Conservation (phyloP, 2,888 invertebrate species). For the Elmis aenea region DNA sequence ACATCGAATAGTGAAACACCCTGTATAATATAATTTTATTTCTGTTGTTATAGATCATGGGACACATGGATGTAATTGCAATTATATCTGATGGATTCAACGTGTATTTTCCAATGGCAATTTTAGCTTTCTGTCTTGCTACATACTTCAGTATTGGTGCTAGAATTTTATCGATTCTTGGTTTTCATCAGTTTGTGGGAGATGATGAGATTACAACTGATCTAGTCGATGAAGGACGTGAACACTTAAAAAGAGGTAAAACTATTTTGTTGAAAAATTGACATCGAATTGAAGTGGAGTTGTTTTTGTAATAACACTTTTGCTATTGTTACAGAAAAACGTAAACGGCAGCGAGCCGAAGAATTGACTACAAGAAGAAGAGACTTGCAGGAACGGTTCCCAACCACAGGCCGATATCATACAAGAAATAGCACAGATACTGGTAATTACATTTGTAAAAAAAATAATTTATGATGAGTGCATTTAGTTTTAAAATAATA, state of each 20-base stretch:
- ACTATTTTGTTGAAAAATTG: not conserved
- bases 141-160: constrained; percentile 94
- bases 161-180: constrained; percentile 81
- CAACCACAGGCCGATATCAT: constrained; percentile 45
- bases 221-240: constrained; percentile 88
- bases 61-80: constrained; percentile 97
- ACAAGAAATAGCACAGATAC: constrained; percentile 48
- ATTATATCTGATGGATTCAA: constrained; percentile 98
- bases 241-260: constrained; percentile 81
- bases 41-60: constrained; percentile 82
- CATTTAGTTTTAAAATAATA: constrained; percentile 14
- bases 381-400: constrained; percentile 66
- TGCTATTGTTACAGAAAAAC: constrained; percentile 57
- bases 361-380: constrained; percentile 72
- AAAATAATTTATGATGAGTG: not conserved
- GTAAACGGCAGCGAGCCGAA: constrained; percentile 73
- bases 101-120: constrained; percentile 97
- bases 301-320: not conserved
- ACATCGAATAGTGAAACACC: constrained; percentile 1
- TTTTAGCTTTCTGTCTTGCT: constrained; percentile 85
- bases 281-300: not conserved
- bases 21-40: constrained; percentile 3
- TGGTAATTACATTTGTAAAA: constrained; percentile 36
- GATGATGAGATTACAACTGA: constrained; percentile 92
- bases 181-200: constrained; percentile 95